These are phyloP conservation scores for Elachura formosa DNA, from an alignment of 2,113 vertebrate genomes.

Conservation along the genomic window DNA sequence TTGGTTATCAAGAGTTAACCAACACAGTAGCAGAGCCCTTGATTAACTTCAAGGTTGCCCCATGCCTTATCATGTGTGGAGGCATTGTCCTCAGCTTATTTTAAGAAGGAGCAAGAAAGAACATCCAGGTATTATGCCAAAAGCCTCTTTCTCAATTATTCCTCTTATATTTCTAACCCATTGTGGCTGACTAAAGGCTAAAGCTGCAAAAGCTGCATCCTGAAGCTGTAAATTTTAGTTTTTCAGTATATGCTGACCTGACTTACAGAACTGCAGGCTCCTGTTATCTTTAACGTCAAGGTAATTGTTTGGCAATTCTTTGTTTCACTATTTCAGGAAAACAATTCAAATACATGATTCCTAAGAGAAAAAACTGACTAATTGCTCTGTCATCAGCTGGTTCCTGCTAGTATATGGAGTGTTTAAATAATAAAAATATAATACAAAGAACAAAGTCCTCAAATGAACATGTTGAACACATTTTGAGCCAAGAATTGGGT, in stretches of 20 bases:
- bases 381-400: conserved; percentile 16
- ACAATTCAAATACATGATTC: background rate
- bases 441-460: conserved; percentile 16
- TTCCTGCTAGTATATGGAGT: background rate
- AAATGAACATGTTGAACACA: background rate
- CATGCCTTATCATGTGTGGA: background rate
- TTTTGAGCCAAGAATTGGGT: background rate
- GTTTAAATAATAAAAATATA: conserved; percentile 1
- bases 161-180: conserved; percentile 22
- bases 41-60: conserved; percentile 15
- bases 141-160: conserved; percentile 49
- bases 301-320: background rate
- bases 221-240: conserved; percentile 17
- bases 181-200: conserved; percentile 4
- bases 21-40: background rate
- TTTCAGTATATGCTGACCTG: conserved; percentile 13
- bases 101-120: conserved; percentile 33
- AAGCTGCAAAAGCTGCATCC: conserved; percentile 5
- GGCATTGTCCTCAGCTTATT: conserved; percentile 22
- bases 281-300: conserved; percentile 22
- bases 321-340: conserved; percentile 1
- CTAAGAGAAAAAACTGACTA: background rate
- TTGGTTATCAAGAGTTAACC: conserved; percentile 42
- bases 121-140: conserved; percentile 23
- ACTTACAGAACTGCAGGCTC: background rate